A percentile compares a stretch with the other conserved stretches of the same genome.
These are phyloP conservation scores for Beroe ovata DNA, from an alignment of 37 sponge, comb jelly and placozoan species.

Conservation along the genomic window DNA sequence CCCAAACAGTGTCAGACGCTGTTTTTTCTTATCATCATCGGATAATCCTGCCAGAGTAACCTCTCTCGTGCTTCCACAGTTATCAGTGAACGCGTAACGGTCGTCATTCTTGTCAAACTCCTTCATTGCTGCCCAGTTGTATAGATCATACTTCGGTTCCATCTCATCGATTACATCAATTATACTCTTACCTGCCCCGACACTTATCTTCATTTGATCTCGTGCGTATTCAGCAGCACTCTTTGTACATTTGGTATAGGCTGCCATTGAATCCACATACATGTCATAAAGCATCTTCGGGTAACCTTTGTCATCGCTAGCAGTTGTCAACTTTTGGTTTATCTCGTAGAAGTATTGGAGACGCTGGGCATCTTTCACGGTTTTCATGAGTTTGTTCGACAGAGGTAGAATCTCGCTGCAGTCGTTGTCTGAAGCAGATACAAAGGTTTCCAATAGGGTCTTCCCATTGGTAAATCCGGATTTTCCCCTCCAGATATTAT, in stretches of 20 bases:
- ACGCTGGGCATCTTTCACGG: conserved; percentile 5
- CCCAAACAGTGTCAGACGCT: neutral
- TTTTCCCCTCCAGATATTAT: neutral
- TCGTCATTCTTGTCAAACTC: neutral
- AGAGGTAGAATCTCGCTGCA: conserved; percentile 10
- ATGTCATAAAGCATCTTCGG: conserved; percentile 9
- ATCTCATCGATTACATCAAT: neutral
- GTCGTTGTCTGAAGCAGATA: neutral
- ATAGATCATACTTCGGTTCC: conserved; percentile 2
- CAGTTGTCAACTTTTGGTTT: neutral
- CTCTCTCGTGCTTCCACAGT: neutral
- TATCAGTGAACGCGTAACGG: neutral
- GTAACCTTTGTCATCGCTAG: conserved; percentile 2
- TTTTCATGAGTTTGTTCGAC: neutral
- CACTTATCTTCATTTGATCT: too few species aligned
- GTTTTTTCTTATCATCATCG: neutral
- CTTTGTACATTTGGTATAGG: neutral
- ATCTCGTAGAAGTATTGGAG: conserved; percentile 20
- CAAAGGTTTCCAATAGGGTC: conserved; percentile 1
- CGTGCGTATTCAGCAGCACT: neutral
- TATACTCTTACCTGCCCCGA: too few species aligned
- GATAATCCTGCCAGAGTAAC: neutral
- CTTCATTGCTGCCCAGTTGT: conserved; percentile 15
- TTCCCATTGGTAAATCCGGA: neutral
- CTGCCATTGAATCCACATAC: neutral